Conservation (phyloP, 2,888 invertebrate species). For the Sepiola atlantica region DNA sequence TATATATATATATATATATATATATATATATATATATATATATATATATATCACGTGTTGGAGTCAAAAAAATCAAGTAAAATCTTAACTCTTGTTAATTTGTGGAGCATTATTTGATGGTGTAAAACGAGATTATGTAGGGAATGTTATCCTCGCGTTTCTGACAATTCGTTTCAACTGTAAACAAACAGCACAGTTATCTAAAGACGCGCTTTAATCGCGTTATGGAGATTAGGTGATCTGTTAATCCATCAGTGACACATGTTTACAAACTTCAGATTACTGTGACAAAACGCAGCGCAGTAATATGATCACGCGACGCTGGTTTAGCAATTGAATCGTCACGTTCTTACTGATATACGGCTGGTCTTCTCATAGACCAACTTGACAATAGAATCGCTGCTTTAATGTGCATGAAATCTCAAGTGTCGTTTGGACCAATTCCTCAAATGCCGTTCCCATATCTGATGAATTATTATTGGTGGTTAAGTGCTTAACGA, state of each 20-base stretch:
- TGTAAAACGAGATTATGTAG: background rate
- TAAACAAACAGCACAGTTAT: background rate
- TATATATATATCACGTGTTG: no score
- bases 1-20: no score
- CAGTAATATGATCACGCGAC: background rate
- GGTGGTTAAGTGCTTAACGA: no score
- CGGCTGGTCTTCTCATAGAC: background rate
- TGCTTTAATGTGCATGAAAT: background rate
- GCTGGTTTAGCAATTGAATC: background rate
- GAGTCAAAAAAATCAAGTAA: no score
- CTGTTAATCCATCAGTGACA: background rate
- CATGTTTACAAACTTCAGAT: background rate
- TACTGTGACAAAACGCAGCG: background rate
- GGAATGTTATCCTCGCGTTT: background rate
- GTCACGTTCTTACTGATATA: background rate
- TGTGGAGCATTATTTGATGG: no score
- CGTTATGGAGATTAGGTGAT: background rate
- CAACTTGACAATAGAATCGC: background rate
- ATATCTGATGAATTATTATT: background rate
- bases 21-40: no score
- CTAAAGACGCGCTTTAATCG: background rate
- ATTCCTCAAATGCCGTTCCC: background rate
- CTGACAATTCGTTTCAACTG: background rate
- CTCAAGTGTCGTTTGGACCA: background rate
- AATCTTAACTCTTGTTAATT: no score